phyloP scores from a whole-genome alignment of 1,140 invertebrate species.

The Diachasma alloeum region DNA sequence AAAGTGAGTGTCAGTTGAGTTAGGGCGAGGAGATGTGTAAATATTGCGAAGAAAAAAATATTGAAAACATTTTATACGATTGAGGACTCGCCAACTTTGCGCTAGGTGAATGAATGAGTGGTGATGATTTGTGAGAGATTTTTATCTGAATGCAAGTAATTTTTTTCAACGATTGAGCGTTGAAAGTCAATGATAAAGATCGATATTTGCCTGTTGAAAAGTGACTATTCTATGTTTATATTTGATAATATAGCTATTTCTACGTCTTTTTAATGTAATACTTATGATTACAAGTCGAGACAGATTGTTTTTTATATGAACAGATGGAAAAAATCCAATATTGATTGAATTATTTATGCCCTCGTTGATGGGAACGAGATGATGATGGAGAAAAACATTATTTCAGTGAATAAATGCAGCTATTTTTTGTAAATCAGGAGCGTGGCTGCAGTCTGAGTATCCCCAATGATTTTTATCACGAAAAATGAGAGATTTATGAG shows the following conservation, averaged over 20 bases:
- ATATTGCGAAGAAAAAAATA: conserved; percentile 2
- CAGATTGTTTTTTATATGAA: conserved; percentile 6
- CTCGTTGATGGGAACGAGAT: background rate
- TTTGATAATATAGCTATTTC: conserved; percentile 55
- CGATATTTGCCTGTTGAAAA: conserved; percentile 55
- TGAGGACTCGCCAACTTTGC: conserved; percentile 7
- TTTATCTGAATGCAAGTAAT: background rate
- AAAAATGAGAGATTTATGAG: background rate
- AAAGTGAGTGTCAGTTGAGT: conserved; percentile 27
- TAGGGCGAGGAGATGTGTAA: conserved; percentile 20
- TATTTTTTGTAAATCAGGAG: background rate
- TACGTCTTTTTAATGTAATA: conserved; percentile 42
- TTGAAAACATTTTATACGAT: background rate
- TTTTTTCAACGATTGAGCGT: conserved; percentile 32
- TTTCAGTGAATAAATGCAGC: background rate
- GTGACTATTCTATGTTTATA: conserved; percentile 58
- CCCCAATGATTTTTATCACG: background rate
- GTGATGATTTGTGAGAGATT: background rate
- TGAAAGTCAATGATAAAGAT: conserved; percentile 44
- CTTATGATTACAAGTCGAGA: background rate
- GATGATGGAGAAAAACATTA: background rate
- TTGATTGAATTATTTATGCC: background rate
- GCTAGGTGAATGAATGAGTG: conserved; percentile 30
- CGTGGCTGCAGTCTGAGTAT: background rate
- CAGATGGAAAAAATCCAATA: background rate